Evolutionary conservation across 2,797 vertebrate genomes (phyloP).

Genomic region (Peromyscus nudipes): DNA sequence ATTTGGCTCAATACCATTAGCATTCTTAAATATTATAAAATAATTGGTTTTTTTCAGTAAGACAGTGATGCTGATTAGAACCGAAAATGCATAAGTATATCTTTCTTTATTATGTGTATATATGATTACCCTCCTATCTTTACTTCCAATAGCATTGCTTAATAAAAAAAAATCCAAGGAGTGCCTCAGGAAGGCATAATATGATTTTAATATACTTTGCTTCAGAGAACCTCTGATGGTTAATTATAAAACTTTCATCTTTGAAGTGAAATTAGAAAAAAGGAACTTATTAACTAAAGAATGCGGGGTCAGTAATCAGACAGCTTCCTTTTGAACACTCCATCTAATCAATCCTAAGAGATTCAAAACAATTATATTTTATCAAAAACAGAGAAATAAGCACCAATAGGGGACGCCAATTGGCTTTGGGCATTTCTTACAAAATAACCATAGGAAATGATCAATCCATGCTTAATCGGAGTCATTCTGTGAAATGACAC

Average conservation of each 20-base stretch:
- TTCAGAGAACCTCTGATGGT: conserved; percentile 87
- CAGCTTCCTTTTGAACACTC: conserved; percentile 85
- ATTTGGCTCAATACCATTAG: conserved; percentile 76
- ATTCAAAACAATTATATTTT: conserved; percentile 88
- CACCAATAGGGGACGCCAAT: conserved; percentile 81
- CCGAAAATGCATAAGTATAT: conserved; percentile 74
- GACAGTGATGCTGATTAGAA: conserved; percentile 65
- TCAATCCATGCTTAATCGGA: conserved; percentile 83
- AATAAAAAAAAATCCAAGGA: conserved; percentile 87
- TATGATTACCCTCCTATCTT: conserved; percentile 79
- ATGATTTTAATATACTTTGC: conserved; percentile 86
- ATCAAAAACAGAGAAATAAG: conserved; percentile 85
- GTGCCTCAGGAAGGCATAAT: conserved; percentile 84
- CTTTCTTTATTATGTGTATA: conserved; percentile 84
- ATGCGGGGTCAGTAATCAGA: conserved; percentile 87
- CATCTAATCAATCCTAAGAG: conserved; percentile 88
- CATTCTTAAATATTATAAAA: conserved; percentile 81
- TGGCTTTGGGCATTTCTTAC: conserved; percentile 84
- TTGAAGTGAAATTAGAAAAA: conserved; percentile 84
- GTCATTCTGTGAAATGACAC: conserved; percentile 78
- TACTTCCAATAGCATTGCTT: conserved; percentile 84
- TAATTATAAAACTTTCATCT: conserved; percentile 91
- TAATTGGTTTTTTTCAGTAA: conserved; percentile 81
- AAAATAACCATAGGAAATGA: conserved; percentile 87
- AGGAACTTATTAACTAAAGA: conserved; percentile 86